Evolutionary conservation across 1,140 invertebrate species (phyloP), one percentile per base, ranked within the genome.

Genomic region (Papilio polyxenes): DNA sequence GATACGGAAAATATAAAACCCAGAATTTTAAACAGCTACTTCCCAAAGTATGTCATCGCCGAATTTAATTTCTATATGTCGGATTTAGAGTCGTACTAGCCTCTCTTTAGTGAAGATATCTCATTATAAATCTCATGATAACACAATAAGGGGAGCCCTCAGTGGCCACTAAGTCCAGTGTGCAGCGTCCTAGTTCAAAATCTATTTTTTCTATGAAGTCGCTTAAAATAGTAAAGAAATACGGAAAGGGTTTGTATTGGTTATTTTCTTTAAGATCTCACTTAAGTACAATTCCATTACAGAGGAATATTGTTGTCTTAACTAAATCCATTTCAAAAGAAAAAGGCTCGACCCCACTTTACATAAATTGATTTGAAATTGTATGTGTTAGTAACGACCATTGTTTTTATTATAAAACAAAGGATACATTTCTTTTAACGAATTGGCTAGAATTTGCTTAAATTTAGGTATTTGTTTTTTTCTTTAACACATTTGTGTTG

Each of bases 361-460:
- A 72, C 65, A 72, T 72, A 72, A 72, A 72, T 72, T 72, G 23
- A 72, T 72, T 72, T 72, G 23, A 72, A 72, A 72, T 72, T 72
- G 65, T 72, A 72, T 72, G 37, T 72, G 65, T 72, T 72, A 8
- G 65, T 72, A 72, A 15, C 11, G 23, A 65, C 23, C 3, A 65
- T 65, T 65, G 62, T 65, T 65, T 65, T 9, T 65, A n/a, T 20
- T 20, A 20, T 9, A 20, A 8, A n/a, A 62, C 6, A 23, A n/a
- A 20, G 59, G 9, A 62, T 9, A 62, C 5, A n/a, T 6, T 20
- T 53, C 51, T 13, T 15, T 3, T 62, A 23, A 3, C 6, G n/a
- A 23, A 20, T 62, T 62, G 6, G n/a, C n/a, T 20, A 23, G 2
- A n/a, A 9, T 62, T 11, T 20, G n/a, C n/a, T 62, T 6, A 9